phyloP scores from a whole-genome alignment of 2,113 vertebrate genomes.

The Gobius niger region DNA sequence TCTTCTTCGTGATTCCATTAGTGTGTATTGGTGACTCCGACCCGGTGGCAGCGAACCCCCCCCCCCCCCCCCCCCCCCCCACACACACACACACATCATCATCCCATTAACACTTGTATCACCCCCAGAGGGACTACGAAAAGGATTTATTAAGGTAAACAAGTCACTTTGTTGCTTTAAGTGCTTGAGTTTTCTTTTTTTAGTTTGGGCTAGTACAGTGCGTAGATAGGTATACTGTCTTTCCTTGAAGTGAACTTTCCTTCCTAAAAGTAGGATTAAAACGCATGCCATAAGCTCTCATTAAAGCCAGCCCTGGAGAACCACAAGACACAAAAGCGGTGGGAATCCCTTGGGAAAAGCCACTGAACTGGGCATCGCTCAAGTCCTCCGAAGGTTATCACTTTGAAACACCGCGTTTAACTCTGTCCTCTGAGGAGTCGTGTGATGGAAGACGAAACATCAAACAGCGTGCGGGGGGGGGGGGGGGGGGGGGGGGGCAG shows the following conservation, averaged over 20 bases:
- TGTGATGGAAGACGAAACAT: conserved; percentile 18
- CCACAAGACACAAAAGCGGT: neutral
- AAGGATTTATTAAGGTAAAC: too few relatives aligned
- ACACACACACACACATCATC: too few relatives aligned
- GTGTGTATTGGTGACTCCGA: too few relatives aligned
- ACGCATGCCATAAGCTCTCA: neutral
- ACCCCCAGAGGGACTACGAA: too few relatives aligned
- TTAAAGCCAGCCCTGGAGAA: neutral
- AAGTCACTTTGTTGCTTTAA: too few relatives aligned
- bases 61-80: too few relatives aligned
- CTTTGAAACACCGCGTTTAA: conserved; percentile 60
- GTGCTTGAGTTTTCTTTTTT: too few relatives aligned
- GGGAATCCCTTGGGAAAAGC: conserved; percentile 17
- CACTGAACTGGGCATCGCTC: conserved; percentile 47
- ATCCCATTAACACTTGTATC: too few relatives aligned
- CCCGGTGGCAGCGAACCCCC: too few relatives aligned
- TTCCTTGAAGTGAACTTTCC: neutral
- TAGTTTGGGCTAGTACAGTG: too few relatives aligned
- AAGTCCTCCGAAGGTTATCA: conserved; percentile 56
- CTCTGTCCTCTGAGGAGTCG: conserved; percentile 37
- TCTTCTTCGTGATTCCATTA: too few relatives aligned
- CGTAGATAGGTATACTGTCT: too few relatives aligned
- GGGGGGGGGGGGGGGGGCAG: neutral
- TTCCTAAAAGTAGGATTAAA: neutral
- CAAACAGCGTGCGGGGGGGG: conserved; percentile 10